phyloP scores from a whole-genome alignment of 2,797 vertebrate genomes.

The Paratrypauchen microcephalus region DNA sequence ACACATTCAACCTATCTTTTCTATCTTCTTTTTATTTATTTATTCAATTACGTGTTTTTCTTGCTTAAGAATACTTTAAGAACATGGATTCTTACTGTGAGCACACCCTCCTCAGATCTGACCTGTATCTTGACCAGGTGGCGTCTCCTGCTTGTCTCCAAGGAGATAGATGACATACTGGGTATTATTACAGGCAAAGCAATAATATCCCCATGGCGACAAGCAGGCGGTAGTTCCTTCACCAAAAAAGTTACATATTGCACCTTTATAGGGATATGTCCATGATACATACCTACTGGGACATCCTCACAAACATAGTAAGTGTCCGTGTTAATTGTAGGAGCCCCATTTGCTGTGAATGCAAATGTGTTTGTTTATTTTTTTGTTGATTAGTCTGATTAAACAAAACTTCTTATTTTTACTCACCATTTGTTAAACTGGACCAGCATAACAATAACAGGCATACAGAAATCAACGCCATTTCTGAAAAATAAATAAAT shows the following conservation, averaged over 20 bases:
- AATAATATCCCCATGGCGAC: no score
- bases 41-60: not conserved
- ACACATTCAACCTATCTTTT: not conserved
- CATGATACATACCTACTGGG: conserved; percentile 18
- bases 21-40: no score
- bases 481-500: conserved; percentile 34
- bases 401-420: not conserved
- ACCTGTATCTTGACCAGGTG: not conserved
- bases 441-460: conserved; percentile 60
- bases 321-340: accelerated
- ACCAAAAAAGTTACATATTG: not conserved
- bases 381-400: not conserved
- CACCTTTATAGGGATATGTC: conserved; percentile 9
- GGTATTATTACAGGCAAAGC: no score
- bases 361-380: conserved; percentile 9
- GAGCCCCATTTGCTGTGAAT: conserved; percentile 44
- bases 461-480: conserved; percentile 34
- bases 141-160: not conserved
- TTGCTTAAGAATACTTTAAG: not conserved
- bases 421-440: conserved; percentile 54
- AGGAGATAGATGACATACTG: not conserved
- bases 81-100: no score
- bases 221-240: no score
- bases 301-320: conserved; percentile 42
- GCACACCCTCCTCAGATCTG: no score